Evolutionary conservation across 1,140 invertebrate genomes (phyloP).

Genomic region (Archivesica marissinica): DNA sequence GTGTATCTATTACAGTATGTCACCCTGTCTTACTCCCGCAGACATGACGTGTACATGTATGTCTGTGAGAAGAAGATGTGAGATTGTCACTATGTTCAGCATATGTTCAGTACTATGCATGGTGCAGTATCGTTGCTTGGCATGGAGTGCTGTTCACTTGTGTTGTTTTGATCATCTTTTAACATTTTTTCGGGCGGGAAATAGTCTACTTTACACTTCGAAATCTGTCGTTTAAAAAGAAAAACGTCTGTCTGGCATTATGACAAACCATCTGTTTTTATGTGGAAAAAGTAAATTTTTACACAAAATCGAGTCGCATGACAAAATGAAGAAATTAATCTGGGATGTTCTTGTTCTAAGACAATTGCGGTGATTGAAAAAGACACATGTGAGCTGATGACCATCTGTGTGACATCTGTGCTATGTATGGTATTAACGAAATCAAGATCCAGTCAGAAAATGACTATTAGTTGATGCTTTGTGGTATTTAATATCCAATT

Average conservation of each 20-base stretch:
- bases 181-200: neutral
- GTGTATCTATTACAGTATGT: constrained; percentile 30
- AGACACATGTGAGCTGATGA: neutral
- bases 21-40: constrained; percentile 9
- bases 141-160: neutral
- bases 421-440: constrained; percentile 38
- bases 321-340: neutral
- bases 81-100: neutral
- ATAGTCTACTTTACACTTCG: neutral
- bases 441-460: neutral
- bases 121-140: neutral
- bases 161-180: neutral
- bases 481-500: neutral
- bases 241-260: neutral
- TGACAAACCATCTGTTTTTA: neutral
- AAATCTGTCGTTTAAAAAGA: neutral
- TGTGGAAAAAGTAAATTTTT: neutral
- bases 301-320: neutral
- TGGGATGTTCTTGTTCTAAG: neutral
- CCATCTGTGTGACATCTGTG: constrained; percentile 3
- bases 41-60: neutral
- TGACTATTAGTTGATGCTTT: constrained; percentile 35
- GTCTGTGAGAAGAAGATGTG: neutral
- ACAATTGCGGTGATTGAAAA: neutral
- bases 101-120: constrained; percentile 21